Evolutionary conservation across 2,113 vertebrate species (phyloP).

Genomic region (Dicentrarchus labrax): DNA sequence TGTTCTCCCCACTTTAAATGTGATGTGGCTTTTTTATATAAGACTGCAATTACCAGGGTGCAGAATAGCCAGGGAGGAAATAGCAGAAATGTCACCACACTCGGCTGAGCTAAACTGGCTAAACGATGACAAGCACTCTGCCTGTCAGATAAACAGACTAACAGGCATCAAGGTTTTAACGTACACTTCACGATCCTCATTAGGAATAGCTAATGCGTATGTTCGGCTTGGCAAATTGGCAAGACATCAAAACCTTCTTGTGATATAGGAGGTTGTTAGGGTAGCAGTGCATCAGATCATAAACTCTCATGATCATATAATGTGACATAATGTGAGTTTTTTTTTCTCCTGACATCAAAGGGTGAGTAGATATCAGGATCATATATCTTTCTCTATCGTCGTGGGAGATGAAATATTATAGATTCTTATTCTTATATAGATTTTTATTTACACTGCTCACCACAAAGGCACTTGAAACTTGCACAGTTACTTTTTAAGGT

Average conservation of each 20-base stretch:
- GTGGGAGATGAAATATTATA: conserved; percentile 24
- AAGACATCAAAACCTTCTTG: conserved; percentile 61
- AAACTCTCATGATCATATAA: conserved; percentile 47
- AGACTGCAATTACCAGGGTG: conserved; percentile 63
- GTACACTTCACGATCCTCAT: conserved; percentile 63
- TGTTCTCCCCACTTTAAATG: conserved; percentile 51
- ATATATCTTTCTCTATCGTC: conserved; percentile 28
- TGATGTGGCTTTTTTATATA: conserved; percentile 45
- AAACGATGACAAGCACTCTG: conserved; percentile 72
- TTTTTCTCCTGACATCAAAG: conserved; percentile 45
- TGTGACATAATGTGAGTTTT: conserved; percentile 7
- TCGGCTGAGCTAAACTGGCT: conserved; percentile 72
- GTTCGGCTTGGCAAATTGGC: conserved; percentile 63
- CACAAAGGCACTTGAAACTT: conserved; percentile 6
- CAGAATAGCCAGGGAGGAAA: conserved; percentile 60
- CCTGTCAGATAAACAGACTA: conserved; percentile 68
- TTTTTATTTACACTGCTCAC: conserved; percentile 24
- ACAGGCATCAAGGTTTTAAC: conserved; percentile 61
- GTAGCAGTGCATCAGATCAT: conserved; percentile 35
- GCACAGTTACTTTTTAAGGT: conserved; percentile 12
- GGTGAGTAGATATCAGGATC: neutral
- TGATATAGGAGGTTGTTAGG: conserved; percentile 39
- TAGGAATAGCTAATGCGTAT: conserved; percentile 57
- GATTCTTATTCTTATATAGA: conserved; percentile 37
- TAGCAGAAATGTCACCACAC: conserved; percentile 73